Conservation (phyloP, 2,888 invertebrate genomes). For the Cephus runcator region DNA sequence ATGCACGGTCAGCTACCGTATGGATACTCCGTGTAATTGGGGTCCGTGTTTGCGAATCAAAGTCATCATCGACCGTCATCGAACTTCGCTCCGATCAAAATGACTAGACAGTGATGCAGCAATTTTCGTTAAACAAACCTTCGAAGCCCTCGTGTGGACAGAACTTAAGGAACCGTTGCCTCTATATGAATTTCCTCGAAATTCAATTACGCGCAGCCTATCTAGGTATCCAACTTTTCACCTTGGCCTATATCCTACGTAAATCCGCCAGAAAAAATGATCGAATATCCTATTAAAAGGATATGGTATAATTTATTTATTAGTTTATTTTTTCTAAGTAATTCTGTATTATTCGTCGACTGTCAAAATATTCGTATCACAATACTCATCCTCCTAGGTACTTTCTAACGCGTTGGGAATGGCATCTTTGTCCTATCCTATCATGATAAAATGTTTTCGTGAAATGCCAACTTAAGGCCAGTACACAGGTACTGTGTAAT, state of each 20-base stretch:
- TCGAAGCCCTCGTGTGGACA: not conserved
- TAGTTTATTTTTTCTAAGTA: not conserved
- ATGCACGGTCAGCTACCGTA: conserved; percentile 62
- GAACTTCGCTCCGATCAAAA: conserved; percentile 41
- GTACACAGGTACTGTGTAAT: not conserved
- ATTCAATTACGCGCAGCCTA: not conserved
- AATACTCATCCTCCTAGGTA: not conserved
- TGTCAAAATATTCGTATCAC: not conserved
- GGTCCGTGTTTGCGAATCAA: conserved; percentile 64
- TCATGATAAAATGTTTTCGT: not conserved
- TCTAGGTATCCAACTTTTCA: not conserved
- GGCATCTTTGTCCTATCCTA: not conserved
- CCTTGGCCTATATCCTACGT: not conserved
- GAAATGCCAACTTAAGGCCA: not conserved
- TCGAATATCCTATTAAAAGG: not conserved
- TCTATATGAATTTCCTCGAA: not conserved
- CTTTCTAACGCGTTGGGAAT: not conserved
- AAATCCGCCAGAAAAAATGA: not conserved
- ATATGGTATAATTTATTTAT: not conserved
- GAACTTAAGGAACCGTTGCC: not conserved
- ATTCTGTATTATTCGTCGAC: not conserved
- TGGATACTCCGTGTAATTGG: conserved; percentile 59
- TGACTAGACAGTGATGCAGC: conserved; percentile 43
- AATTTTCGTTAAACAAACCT: conserved; percentile 40
- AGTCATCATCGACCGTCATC: conserved; percentile 62